A percentile compares a stretch with the other conserved stretches of the same genome.
phyloP scores from a whole-genome alignment of 2,113 vertebrate species.

The Rana temporaria region DNA sequence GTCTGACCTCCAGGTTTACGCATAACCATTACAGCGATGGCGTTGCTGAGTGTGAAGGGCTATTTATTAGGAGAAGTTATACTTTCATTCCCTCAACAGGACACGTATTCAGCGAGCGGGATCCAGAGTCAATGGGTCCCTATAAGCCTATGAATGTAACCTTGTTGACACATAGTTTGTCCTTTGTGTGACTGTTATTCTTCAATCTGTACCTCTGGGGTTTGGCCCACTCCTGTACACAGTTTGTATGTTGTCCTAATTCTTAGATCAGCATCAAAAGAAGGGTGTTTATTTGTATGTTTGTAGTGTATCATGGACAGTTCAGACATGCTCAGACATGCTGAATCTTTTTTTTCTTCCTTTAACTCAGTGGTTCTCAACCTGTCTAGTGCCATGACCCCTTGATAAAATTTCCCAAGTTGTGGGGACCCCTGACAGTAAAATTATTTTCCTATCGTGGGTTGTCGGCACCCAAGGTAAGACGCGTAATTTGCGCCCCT shows the following conservation, averaged over 20 bases:
- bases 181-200: conserved; percentile 24
- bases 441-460: no score
- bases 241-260: conserved; percentile 5
- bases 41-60: not conserved
- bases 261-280: conserved; percentile 22
- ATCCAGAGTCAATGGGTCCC: not conserved
- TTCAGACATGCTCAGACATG: no score
- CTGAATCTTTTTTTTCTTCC: no score
- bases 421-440: no score
- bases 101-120: conserved; percentile 1
- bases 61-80: conserved; percentile 21
- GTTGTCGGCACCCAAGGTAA: no score
- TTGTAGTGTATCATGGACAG: no score
- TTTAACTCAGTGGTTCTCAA: no score
- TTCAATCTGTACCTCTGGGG: conserved; percentile 8
- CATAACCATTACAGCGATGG: not conserved
- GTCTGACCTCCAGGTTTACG: not conserved
- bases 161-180: conserved; percentile 29
- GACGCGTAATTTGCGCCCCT: no score
- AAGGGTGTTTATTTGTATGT: not conserved
- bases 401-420: no score
- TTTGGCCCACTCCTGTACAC: conserved; percentile 2
- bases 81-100: conserved; percentile 21
- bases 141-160: conserved; percentile 15
- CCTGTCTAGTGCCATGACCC: no score